Evolutionary conservation across 2,113 vertebrate genomes (phyloP).

Genomic region (Perognathus longimembris): DNA sequence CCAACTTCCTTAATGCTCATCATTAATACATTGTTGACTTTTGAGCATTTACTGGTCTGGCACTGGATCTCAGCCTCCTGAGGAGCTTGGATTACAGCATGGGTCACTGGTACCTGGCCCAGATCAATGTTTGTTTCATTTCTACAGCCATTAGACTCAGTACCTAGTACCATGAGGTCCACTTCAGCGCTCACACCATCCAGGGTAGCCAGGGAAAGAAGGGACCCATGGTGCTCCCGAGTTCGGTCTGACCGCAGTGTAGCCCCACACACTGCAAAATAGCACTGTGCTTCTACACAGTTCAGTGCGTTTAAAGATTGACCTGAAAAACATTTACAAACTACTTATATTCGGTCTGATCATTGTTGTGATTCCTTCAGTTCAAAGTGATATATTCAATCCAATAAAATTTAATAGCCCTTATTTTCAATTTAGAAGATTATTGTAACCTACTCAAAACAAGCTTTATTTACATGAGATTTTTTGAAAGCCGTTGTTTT

Average conservation of each 20-base stretch:
- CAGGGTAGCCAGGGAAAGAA: neutral
- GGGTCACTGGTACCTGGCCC: too few relatives aligned
- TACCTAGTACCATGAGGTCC: neutral
- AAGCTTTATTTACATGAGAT: neutral
- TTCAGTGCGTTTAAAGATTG: conserved; percentile 15
- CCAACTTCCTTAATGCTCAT: conserved; percentile 45
- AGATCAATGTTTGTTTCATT: neutral
- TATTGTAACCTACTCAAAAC: conserved; percentile 7
- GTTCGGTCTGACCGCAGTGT: neutral
- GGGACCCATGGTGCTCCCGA: neutral
- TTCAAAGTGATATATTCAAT: conserved; percentile 44
- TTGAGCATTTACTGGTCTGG: conserved; percentile 3
- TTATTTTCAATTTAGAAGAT: conserved; percentile 45
- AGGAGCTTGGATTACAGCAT: too few relatives aligned
- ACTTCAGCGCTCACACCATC: neutral
- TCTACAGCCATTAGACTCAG: neutral
- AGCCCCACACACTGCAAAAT: neutral
- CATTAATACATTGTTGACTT: neutral
- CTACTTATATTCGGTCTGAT: neutral
- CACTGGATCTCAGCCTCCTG: neutral
- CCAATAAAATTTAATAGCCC: neutral
- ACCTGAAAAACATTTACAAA: neutral
- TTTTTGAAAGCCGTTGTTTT: conserved; percentile 37
- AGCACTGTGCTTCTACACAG: neutral
- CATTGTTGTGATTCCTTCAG: conserved; percentile 35